Evolutionary conservation across 2,113 vertebrate species (phyloP).

Genomic region (Riparia riparia): DNA sequence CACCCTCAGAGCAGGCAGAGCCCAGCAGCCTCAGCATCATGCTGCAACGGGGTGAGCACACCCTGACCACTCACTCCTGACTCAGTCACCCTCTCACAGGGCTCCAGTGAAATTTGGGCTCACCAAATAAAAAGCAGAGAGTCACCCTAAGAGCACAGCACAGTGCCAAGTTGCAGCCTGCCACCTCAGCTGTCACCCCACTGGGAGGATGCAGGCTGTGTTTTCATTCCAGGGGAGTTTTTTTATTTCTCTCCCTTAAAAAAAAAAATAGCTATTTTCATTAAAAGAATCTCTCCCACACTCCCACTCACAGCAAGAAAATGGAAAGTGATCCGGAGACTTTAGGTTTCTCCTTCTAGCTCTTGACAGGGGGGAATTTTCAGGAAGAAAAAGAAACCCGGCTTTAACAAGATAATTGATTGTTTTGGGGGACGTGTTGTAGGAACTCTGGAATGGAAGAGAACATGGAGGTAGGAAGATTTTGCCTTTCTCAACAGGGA

Average conservation of each 20-base stretch:
- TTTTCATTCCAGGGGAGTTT: neutral
- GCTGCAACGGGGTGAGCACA: neutral
- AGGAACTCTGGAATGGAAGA: neutral
- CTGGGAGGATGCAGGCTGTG: neutral
- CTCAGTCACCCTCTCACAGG: rapidly evolving
- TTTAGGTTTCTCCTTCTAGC: neutral
- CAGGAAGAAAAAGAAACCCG: neutral
- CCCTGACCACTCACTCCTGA: neutral
- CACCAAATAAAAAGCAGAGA: rapidly evolving
- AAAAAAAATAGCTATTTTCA: neutral
- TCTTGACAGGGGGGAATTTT: neutral
- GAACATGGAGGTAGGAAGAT: neutral
- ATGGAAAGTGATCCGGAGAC: neutral
- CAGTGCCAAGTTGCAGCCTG: neutral
- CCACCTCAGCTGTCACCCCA: neutral
- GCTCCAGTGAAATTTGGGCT: neutral
- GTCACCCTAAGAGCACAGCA: neutral
- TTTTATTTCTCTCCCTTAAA: neutral
- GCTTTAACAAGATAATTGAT: neutral
- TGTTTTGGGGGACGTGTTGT: neutral
- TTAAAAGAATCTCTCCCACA: neutral
- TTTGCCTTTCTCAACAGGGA: neutral
- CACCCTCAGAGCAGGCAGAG: neutral
- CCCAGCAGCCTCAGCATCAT: neutral
- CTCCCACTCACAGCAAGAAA: conserved; percentile 3